Conservation (phyloP, 2,113 vertebrate species). For the Dicaeum eximium region DNA sequence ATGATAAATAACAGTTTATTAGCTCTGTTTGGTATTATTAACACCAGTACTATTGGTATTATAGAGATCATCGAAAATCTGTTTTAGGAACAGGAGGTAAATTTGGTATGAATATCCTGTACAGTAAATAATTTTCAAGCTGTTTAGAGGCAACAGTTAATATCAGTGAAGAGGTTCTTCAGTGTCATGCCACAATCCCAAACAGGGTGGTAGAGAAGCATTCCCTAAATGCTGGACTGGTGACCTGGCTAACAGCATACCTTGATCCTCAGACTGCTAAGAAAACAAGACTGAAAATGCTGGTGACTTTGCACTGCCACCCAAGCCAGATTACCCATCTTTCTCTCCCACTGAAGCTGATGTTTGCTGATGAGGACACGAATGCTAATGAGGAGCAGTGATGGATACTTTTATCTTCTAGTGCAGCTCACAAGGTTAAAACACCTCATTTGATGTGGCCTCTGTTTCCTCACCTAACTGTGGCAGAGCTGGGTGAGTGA, state of each 20-base stretch:
- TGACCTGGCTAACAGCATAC: constrained; percentile 21
- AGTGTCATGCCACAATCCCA: constrained; percentile 16
- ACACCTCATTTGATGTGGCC: neutral
- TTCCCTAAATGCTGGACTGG: constrained; percentile 1
- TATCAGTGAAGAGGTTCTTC: constrained; percentile 36
- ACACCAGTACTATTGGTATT: neutral
- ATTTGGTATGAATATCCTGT: neutral
- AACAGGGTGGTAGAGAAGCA: constrained; percentile 19
- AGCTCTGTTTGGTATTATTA: neutral
- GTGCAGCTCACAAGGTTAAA: neutral
- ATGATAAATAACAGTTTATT: neutral
- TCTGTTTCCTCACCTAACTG: neutral
- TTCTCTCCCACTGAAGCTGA: constrained; percentile 48
- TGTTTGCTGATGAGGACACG: constrained; percentile 51
- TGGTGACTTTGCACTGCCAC: constrained; percentile 7
- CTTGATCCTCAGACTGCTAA: neutral
- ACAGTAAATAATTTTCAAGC: constrained; percentile 25
- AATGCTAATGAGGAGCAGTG: constrained; percentile 2
- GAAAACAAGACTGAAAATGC: constrained; percentile 24
- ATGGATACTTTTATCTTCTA: constrained; percentile 43
- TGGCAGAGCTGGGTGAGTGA: neutral
- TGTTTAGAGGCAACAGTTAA: constrained; percentile 20
- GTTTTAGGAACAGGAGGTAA: neutral
- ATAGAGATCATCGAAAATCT: neutral
- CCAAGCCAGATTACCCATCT: constrained; percentile 45